A percentile compares a stretch with the other conserved stretches of the same genome.
phyloP scores from a whole-genome alignment of 2,888 invertebrate genomes.

The Helicoverpa assulta region DNA sequence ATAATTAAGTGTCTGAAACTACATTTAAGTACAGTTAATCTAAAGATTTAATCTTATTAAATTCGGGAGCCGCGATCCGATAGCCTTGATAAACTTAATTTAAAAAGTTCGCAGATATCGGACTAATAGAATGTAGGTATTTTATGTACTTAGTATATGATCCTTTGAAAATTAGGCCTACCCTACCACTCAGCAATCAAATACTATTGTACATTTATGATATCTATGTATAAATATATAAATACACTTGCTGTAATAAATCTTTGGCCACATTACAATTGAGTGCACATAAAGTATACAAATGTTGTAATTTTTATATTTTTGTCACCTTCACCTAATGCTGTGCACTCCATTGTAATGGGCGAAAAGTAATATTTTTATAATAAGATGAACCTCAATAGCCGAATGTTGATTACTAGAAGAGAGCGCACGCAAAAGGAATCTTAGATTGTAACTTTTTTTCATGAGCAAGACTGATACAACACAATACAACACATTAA shows the following conservation, averaged over 20 bases:
- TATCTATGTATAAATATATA: constrained; percentile 45
- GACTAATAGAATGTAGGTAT: background rate
- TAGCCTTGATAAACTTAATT: background rate
- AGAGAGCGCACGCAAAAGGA: constrained; percentile 20
- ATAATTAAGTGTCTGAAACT: too few species aligned
- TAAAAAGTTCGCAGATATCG: background rate
- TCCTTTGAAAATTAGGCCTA: constrained; percentile 39
- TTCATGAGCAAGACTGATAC: too few species aligned
- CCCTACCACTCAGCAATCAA: constrained; percentile 20
- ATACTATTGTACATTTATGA: constrained; percentile 30
- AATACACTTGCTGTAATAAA: constrained; percentile 43
- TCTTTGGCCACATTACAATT: constrained; percentile 47
- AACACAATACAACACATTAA: too few species aligned
- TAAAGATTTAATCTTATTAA: background rate
- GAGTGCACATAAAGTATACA: constrained; percentile 45
- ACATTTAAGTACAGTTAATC: too few species aligned
- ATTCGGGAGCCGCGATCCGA: background rate
- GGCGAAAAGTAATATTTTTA: constrained; percentile 53
- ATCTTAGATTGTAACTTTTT: background rate
- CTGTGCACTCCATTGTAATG: constrained; percentile 37
- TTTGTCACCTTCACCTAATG: constrained; percentile 38
- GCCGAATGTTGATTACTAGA: constrained; percentile 8
- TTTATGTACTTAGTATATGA: background rate
- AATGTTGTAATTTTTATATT: constrained; percentile 53
- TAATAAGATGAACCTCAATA: constrained; percentile 45